Conservation (phyloP, 2,113 vertebrate species). For the Choloepus hoffmanni region DNA sequence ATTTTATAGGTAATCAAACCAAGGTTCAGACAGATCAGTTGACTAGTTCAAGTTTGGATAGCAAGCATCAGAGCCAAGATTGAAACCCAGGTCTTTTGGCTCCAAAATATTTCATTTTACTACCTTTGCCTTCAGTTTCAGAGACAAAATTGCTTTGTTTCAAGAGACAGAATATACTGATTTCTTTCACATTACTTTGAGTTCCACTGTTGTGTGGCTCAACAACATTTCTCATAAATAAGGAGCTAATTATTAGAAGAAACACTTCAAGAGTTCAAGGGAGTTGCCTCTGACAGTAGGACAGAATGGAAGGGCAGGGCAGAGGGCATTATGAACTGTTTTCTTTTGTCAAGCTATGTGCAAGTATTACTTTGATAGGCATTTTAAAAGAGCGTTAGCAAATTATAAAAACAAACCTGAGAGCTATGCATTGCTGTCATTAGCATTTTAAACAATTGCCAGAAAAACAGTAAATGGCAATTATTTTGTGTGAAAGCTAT, state of each 20-base stretch:
- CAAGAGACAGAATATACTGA: background rate
- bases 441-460: background rate
- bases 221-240: conserved; percentile 8
- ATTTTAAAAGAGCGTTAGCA: background rate
- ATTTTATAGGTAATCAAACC: background rate
- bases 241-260: background rate
- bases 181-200: background rate
- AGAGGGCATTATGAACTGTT: background rate
- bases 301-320: too few species aligned
- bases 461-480: background rate
- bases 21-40: background rate
- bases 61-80: background rate
- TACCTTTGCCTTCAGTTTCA: background rate
- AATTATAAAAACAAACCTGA: background rate
- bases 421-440: background rate
- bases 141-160: background rate
- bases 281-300: background rate
- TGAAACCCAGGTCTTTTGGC: background rate
- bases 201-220: background rate
- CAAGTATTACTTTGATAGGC: background rate
- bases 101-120: background rate
- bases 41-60: background rate
- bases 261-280: background rate
- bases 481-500: background rate
- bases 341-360: background rate